These are phyloP conservation scores for Anthophora plumipes DNA, from an alignment of 2,888 invertebrate species.

Conservation along the genomic window DNA sequence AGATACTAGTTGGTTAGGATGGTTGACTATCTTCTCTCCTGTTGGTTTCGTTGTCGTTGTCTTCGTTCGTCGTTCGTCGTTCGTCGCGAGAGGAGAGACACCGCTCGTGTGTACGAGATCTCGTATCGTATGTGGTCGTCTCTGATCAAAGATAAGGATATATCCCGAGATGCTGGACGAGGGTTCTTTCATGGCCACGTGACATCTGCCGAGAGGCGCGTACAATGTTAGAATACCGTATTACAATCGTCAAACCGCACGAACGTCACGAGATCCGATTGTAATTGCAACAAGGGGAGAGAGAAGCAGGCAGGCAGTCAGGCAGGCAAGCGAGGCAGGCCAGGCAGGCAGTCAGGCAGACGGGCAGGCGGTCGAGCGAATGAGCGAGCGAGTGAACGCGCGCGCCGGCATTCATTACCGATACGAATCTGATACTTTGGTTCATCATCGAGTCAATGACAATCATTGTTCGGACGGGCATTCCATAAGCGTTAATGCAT, in stretches of 20 bases:
- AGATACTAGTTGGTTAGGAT: too few species aligned
- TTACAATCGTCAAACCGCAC: conserved; percentile 70
- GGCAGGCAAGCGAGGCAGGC: background rate
- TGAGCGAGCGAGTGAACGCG: background rate
- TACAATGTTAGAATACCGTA: conserved; percentile 59
- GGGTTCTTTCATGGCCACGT: conserved; percentile 68
- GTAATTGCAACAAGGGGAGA: conserved; percentile 55
- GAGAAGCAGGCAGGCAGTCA: background rate
- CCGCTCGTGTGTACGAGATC: conserved; percentile 44
- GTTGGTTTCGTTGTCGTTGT: conserved; percentile 7
- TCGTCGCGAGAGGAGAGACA: background rate
- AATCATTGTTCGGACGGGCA: conserved; percentile 52
- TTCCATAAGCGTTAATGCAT: conserved; percentile 60
- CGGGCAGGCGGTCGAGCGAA: background rate
- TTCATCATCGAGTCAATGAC: conserved; percentile 61
- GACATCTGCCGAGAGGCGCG: conserved; percentile 71
- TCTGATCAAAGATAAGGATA: conserved; percentile 69
- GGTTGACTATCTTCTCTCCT: background rate
- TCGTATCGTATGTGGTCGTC: conserved; percentile 52
- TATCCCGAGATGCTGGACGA: conserved; percentile 61
- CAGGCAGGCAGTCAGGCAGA: background rate
- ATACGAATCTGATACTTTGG: conserved; percentile 64
- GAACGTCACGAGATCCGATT: conserved; percentile 62
- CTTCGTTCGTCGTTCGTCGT: too few species aligned
- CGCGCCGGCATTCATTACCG: conserved; percentile 56